Base-by-base conservation (phyloP, 2,888 invertebrate species). In the Parthenolecanium corni region DNA sequence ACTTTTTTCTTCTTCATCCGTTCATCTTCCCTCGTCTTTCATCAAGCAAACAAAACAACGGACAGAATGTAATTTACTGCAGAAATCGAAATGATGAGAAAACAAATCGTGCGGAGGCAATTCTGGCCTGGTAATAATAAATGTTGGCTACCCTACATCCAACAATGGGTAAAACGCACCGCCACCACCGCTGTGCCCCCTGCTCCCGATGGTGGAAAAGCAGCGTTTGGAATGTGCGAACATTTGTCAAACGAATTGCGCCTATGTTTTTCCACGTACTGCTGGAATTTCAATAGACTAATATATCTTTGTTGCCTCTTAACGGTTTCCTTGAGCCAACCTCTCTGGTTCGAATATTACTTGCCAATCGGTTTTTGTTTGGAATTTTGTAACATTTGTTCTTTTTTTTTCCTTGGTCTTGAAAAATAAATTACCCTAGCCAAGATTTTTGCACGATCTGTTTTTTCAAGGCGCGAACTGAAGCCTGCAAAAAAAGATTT, bases 241-340 rank as follows among this genome's bases (percentile, higher is more conserved):
- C 58, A 58, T 58, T 58, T 58, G 49, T 58, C 58, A 58, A 58
- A 58, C 47, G 58, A 47, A 58, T 58, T 58, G 49, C 58, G 58
- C 49, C 49, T 58, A 58, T 58, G 58, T 58, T 58, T 49, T 58
- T 57, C 44, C 58, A 58, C 58, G 58, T 49, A 49, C 49, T 58
- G 25, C 38, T 58, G 58, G 58, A 58, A 58, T 58, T 58, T 58
- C 58, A 58, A 58, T 58, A 58, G 58, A 58, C 58, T 58, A 58
- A 58, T 58, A 58, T 58, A 58, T 58, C 58, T 58, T 31, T 47
- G 58, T 46, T 46, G 38, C 31, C 31, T 58, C 58, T 58, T 36
- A 23, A 14, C 47, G 49, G 25, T 58, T 58, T 58, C 49, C 58
- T 49, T 58, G 47, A 58, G 21, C 21, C 36, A 21, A 14, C 36